These are phyloP conservation scores for Atta cephalotes DNA, from an alignment of 1,140 invertebrate species.

Conservation along the genomic window DNA sequence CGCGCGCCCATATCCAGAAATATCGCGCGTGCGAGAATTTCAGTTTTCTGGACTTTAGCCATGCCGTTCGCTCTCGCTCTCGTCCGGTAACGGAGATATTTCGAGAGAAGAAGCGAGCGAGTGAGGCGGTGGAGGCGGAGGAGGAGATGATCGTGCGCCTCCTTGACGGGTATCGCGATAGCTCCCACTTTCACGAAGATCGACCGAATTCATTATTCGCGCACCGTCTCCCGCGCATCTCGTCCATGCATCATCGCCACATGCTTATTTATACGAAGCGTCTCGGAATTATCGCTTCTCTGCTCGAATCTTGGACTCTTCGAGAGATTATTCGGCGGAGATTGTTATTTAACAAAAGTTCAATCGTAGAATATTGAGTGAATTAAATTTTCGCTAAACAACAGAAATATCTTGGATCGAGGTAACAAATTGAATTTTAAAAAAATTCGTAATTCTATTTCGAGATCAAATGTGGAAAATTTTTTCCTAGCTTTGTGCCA, in stretches of 20 bases:
- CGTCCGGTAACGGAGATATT: constrained; percentile 65
- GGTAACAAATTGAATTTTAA: neutral
- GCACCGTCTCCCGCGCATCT: constrained; percentile 33
- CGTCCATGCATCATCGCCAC: constrained; percentile 33
- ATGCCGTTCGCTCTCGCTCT: constrained; percentile 42
- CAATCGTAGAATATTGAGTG: neutral
- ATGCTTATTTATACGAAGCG: constrained; percentile 47
- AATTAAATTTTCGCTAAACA: neutral
- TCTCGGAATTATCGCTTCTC: constrained; percentile 29
- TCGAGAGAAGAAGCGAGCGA: constrained; percentile 23
- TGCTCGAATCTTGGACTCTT: constrained; percentile 13
- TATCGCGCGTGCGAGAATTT: constrained; percentile 55
- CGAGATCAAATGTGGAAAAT: neutral
- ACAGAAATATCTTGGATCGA: neutral
- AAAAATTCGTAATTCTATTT: neutral
- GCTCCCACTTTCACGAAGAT: constrained; percentile 58
- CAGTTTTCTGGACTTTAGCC: constrained; percentile 61
- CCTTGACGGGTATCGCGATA: constrained; percentile 58
- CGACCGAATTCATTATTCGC: constrained; percentile 60
- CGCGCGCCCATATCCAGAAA: constrained; percentile 59
- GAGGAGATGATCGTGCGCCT: constrained; percentile 33
- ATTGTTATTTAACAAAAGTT: constrained; percentile 22
- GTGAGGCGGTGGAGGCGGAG: neutral
- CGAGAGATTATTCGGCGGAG: neutral
- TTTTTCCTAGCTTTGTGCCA: neutral